Evolutionary conservation across 2,888 invertebrate genomes (phyloP).

Genomic region (Hirtodrosophila alboralis): DNA sequence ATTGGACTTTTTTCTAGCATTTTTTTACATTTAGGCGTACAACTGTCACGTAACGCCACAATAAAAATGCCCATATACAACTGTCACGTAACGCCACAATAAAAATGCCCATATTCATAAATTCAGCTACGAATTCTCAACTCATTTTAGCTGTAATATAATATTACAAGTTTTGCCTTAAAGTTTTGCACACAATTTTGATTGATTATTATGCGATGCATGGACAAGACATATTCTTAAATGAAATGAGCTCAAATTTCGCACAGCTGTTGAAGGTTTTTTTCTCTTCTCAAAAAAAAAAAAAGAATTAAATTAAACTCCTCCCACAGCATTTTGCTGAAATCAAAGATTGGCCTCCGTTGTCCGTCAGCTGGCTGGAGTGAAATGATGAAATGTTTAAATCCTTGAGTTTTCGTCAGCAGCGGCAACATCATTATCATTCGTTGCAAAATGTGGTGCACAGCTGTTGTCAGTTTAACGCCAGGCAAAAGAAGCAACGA

Average conservation of each 20-base stretch:
- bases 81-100: too few species aligned
- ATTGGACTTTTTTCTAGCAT: too few species aligned
- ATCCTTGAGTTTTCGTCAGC: constrained; percentile 11
- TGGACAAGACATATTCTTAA: constrained; percentile 5
- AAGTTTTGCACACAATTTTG: constrained; percentile 15
- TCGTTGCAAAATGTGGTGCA: constrained; percentile 55
- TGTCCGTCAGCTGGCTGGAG: constrained; percentile 16
- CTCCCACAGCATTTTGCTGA: too few species aligned
- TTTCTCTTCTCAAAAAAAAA: neutral
- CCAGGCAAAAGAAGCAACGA: constrained; percentile 7
- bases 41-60: too few species aligned
- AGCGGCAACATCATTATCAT: constrained; percentile 21
- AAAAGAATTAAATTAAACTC: too few species aligned
- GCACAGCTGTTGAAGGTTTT: constrained; percentile 43
- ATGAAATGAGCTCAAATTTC: constrained; percentile 50
- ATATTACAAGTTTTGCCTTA: too few species aligned
- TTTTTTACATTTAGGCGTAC: too few species aligned
- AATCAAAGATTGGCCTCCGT: constrained; percentile 24
- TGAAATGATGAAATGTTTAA: constrained; percentile 16
- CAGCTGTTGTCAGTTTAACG: constrained; percentile 67
- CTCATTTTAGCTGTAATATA: too few species aligned
- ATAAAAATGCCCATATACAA: too few species aligned
- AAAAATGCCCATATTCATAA: too few species aligned
- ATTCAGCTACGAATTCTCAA: too few species aligned
- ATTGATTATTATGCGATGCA: constrained; percentile 41